Base-by-base conservation (phyloP, 2,888 invertebrate genomes). In the Teinopalpus imperialis region DNA sequence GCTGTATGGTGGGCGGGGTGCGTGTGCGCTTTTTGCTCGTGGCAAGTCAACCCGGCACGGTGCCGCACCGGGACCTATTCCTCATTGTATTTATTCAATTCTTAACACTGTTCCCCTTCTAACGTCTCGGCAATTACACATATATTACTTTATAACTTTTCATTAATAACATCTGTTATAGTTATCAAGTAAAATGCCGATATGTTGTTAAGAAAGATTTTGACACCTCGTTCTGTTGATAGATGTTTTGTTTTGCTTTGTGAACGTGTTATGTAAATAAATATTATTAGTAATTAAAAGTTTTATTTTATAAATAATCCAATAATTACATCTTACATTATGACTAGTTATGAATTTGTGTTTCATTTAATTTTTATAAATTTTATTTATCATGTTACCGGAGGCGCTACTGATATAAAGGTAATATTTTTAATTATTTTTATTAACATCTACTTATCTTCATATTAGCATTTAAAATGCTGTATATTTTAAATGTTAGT, bases 21-120 rank as follows among this genome's bases (percentile, higher is more conserved):
- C 60, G 64, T 54, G 63, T 61, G 59, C 61, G 61, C 62, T 62
- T 63, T 61, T 63, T 62, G 77, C 72, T 71, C 65, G 66, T 71
- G 65, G 67, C 61, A 54, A 60, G 58, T 57, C 66, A 61, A 67
- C 61, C 62, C 70, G 68, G 65, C 59, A 57, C 61, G 58, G 49
- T 30, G 26, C 55, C 55, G 58, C 57, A 72, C 66, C 72, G 73
- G 73, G 72, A 72, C 69, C 68, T 74, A 73, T 73, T 79, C 76
- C 74, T 76, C 77, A 70, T 74, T 82, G 73, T 76, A 73, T 76
- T 80, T 86, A 85, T 80, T 86, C 80, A 66, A 76, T 74, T 75
- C 73, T 68, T 71, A 71, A 74, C 78, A 71, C 74, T 75, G 77
- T 68, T 69, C 70, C 70, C 66, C 66, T 69, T 52, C 71, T 75